phyloP scores from a whole-genome alignment of 1,140 invertebrate genomes.

The Calliopsis andreniformis region DNA sequence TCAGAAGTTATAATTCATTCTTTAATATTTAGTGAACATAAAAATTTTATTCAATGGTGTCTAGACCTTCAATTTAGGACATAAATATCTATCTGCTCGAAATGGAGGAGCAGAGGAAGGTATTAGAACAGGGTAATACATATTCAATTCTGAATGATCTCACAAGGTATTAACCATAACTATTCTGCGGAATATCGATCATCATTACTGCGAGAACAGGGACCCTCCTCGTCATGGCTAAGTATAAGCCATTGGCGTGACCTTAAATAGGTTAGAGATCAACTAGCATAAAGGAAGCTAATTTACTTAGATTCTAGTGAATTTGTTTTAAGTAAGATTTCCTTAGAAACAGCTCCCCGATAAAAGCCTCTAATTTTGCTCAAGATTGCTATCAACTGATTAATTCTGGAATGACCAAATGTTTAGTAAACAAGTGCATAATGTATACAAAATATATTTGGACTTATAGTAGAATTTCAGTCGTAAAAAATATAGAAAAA shows the following conservation, averaged over 20 bases:
- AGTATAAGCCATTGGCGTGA: not conserved
- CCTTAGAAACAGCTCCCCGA: not conserved
- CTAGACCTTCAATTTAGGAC: not conserved
- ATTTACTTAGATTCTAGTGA: slow-evolving; percentile 25
- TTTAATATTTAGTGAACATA: too few relatives aligned
- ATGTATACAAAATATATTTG: too few relatives aligned
- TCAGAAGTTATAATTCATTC: too few relatives aligned
- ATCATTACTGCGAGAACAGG: slow-evolving; percentile 27
- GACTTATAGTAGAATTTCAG: too few relatives aligned
- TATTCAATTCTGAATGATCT: slow-evolving; percentile 16
- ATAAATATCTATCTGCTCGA: not conserved
- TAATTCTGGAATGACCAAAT: not conserved
- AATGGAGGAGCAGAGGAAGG: not conserved
- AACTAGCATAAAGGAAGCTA: slow-evolving; percentile 17
- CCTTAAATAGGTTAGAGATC: slow-evolving; percentile 33
- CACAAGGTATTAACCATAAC: slow-evolving; percentile 32
- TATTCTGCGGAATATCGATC: slow-evolving; percentile 41
- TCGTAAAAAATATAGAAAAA: too few relatives aligned
- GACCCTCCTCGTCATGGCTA: not conserved
- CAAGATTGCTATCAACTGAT: not conserved
- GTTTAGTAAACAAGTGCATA: too few relatives aligned
- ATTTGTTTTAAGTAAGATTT: slow-evolving; percentile 26
- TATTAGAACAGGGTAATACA: slow-evolving; percentile 9
- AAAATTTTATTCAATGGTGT: too few relatives aligned
- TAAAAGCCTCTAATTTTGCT: not conserved